Conservation (phyloP, 2,797 vertebrate genomes). For the Muscicapa comitata region DNA sequence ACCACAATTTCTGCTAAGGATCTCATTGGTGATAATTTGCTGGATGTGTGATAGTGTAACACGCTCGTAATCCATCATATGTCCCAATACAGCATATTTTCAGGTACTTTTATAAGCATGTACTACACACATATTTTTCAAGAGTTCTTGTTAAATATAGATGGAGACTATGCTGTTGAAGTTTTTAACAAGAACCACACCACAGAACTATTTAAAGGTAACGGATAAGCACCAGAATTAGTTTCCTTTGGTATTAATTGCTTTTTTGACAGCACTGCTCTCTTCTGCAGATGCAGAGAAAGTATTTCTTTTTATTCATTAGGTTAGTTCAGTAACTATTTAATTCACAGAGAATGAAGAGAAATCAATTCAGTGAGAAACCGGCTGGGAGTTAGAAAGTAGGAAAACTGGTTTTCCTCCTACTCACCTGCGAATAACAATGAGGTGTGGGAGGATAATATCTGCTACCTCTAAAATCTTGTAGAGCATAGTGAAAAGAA, state of each 20-base stretch:
- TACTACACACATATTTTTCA: neutral
- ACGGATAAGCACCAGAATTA: neutral
- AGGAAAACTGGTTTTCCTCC: slow-evolving; percentile 37
- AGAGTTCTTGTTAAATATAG: neutral
- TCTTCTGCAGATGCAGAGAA: neutral
- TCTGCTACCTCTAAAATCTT: neutral
- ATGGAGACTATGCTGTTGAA: neutral
- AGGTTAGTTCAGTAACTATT: neutral
- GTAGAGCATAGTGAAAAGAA: neutral
- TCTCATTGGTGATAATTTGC: neutral
- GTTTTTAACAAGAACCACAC: neutral
- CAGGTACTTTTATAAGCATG: neutral
- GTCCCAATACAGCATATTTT: neutral
- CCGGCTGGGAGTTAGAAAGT: slow-evolving; percentile 9
- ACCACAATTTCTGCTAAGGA: neutral
- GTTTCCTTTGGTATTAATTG: neutral
- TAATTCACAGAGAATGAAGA: slow-evolving; percentile 26
- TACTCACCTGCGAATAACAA: slow-evolving; percentile 20
- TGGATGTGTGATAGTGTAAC: neutral
- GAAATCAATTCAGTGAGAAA: slow-evolving; percentile 20
- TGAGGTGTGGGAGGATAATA: slow-evolving; percentile 25
- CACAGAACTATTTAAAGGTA: neutral
- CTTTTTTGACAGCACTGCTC: neutral
- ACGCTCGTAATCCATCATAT: neutral
- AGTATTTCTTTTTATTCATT: slow-evolving; percentile 1